phyloP scores from a whole-genome alignment of 2,797 vertebrate genomes.

The Enteromius viviparus region DNA sequence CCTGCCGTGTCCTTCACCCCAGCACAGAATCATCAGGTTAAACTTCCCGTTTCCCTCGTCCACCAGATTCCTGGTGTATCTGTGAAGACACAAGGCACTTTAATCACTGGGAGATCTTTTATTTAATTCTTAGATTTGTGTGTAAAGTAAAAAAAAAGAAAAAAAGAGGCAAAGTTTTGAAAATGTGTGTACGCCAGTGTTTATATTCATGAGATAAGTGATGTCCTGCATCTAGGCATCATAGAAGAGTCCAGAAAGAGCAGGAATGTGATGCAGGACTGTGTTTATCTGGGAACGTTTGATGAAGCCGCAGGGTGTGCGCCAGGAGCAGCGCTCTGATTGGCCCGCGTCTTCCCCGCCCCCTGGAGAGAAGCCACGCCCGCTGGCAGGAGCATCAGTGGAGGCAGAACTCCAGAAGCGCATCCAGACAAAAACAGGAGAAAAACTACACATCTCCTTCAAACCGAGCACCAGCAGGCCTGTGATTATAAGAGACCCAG shows the following conservation, averaged over 20 bases:
- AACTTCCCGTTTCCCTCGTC: slow-evolving; percentile 95
- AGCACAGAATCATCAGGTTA: slow-evolving; percentile 96
- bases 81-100: slow-evolving; percentile 61
- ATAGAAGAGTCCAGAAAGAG: neutral
- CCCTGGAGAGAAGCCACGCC: neutral
- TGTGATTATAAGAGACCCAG: neutral
- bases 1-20: slow-evolving; percentile 99
- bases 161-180: too few species aligned
- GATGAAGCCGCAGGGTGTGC: slow-evolving; percentile 44
- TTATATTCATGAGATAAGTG: neutral
- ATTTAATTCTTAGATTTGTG: too few species aligned
- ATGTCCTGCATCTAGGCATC: neutral
- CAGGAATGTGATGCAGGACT: neutral
- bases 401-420: neutral
- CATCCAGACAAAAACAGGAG: neutral
- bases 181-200: neutral
- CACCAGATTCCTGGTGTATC: slow-evolving; percentile 96
- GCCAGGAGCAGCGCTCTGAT: slow-evolving; percentile 32
- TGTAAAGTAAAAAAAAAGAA: too few species aligned
- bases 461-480: neutral
- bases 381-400: neutral
- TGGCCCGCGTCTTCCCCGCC: slow-evolving; percentile 39
- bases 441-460: neutral
- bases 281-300: neutral
- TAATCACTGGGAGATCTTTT: neutral